Evolutionary conservation across 23 tunicate species (phyloP), one percentile per base, ranked within the genome.

Genomic region (Phallusia fumigata): DNA sequence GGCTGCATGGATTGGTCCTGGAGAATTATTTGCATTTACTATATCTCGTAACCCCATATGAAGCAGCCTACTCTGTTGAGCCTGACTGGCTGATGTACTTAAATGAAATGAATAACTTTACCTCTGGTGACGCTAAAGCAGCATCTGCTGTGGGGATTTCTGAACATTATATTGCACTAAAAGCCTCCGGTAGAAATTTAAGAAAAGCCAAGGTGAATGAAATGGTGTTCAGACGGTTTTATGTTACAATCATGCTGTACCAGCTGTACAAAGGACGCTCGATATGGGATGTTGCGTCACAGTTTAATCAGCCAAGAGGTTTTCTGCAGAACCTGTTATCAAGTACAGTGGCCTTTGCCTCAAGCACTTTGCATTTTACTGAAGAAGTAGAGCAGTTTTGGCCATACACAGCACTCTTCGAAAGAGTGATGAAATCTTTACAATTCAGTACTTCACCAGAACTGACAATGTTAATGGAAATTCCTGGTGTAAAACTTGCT

Each of bases 341-440:
- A 53, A 85, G 85, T 49, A 21, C 94, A 30, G 94, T 87, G 24
- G 88, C 95, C 0, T 94, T 94, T 58, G 94, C 98, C 53, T 94
- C 98, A 1, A 35, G 93, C 47, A 81, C 89, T 47, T 72, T 85
- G 26, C 86, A 85, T 52, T 94, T 94, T 79, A 84, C 98, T 18
- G 75, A 94, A 93, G 98, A 94, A 79, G 79, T 94, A 31, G 94
- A 94, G 31, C 83, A 94, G 75, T 82, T 94, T 52, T 94, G 94
- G 95, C 88, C 95, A 22, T 94, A 89, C 81, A 94, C 79, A 28
- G 81, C 95, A 28, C 65, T 94, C 19, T 74, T 94, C 36, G 98
- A 94, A 34, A 85, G 82, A 52, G 52, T 94, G 18, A 83, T 94
- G 30, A 90, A 86, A 86, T 58, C 64, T 13, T 65, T 94, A 47